Percentiles rank a stretch among this genome's conserved stretches.
phyloP scores from a whole-genome alignment of 2,888 invertebrate genomes.

The Sialis fuliginosa region DNA sequence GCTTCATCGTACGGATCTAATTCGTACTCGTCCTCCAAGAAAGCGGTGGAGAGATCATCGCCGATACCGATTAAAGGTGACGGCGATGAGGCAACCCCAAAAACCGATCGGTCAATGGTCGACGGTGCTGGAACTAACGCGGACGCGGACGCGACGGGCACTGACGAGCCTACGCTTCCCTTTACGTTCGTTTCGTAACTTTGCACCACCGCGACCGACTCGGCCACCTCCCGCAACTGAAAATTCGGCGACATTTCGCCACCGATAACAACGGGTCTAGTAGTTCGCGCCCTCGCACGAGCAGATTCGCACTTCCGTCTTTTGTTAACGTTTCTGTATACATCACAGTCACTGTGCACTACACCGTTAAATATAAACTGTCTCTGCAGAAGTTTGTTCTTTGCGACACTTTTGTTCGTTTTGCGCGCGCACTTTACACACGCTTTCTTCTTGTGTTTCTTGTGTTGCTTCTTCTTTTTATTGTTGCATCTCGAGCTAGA shows the following conservation, averaged over 20 bases:
- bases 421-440: background rate
- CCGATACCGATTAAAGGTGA: conserved; percentile 29
- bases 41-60: background rate
- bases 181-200: conserved; percentile 23
- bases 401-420: background rate
- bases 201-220: background rate
- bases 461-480: conserved; percentile 8
- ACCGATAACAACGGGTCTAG: background rate
- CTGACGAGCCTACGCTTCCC: conserved; percentile 12
- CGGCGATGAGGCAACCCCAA: conserved; percentile 22
- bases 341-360: conserved; percentile 1
- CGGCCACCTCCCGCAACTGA: conserved; percentile 5
- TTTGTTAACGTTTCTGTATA: conserved; percentile 3
- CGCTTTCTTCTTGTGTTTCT: background rate
- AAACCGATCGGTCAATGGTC: background rate
- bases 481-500: conserved; percentile 14
- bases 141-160: background rate
- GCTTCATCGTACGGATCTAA: background rate
- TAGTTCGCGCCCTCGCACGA: background rate
- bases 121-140: background rate
- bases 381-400: background rate
- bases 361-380: conserved; percentile 2
- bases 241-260: conserved; percentile 1
- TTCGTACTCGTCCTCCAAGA: background rate
- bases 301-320: conserved; percentile 2